Conservation (phyloP, 1,140 invertebrate genomes). For the Stenopsyche tienmushanensis region DNA sequence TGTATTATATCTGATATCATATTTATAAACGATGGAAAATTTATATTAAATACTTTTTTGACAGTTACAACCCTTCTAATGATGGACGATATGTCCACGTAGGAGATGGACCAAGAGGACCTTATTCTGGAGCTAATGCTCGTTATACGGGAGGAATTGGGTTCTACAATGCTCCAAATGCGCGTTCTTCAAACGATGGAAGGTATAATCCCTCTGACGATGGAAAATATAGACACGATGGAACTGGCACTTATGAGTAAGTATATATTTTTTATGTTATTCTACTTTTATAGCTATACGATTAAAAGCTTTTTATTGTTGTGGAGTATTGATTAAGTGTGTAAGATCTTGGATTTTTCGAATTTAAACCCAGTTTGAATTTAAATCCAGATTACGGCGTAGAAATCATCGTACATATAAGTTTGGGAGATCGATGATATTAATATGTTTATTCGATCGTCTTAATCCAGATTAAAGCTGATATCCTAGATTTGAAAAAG, state of each 20-base stretch:
- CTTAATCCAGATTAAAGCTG: too few species aligned
- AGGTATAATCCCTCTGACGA: conserved; percentile 44
- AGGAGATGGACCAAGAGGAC: conserved; percentile 30
- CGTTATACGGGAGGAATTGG: conserved; percentile 10
- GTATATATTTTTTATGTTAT: conserved; percentile 7
- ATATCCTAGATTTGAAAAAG: too few species aligned
- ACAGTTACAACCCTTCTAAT: conserved; percentile 20
- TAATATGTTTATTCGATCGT: too few species aligned
- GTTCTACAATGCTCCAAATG: not conserved
- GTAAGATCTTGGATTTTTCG: too few species aligned
- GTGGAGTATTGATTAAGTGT: too few species aligned
- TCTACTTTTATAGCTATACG: too few species aligned
- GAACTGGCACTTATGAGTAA: conserved; percentile 44
- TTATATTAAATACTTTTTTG: not conserved
- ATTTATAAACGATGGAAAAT: not conserved
- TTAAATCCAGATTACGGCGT: too few species aligned
- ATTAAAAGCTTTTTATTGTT: not conserved
- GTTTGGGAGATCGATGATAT: too few species aligned
- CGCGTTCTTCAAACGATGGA: conserved; percentile 13
- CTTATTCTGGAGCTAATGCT: conserved; percentile 9
- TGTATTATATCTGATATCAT: not conserved
- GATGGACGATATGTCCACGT: conserved; percentile 36
- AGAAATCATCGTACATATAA: too few species aligned
- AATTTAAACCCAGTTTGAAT: too few species aligned
- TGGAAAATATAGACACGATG: conserved; percentile 42